Evolutionary conservation across 2,113 vertebrate species (phyloP).

Genomic region (Clarias batrachus): DNA sequence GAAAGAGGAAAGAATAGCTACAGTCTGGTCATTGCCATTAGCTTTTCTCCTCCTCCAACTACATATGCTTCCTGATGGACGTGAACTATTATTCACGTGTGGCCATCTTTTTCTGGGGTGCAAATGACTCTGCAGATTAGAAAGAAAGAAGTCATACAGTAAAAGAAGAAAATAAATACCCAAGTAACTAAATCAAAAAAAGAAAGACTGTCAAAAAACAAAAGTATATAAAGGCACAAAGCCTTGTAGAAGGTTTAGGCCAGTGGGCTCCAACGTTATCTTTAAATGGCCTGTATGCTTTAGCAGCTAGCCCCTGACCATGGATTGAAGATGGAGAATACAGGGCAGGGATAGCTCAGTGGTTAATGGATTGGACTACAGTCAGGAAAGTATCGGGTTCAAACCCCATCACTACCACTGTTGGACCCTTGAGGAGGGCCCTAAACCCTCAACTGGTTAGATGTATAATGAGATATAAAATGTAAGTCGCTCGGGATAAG

Average conservation of each 20-base stretch:
- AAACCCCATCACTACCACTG: too few species aligned
- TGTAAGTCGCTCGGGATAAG: too few species aligned
- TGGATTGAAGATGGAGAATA: background rate
- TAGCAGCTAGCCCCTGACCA: too few species aligned
- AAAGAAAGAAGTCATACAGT: background rate
- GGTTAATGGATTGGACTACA: background rate
- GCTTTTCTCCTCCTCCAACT: constrained; percentile 7
- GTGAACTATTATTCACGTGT: constrained; percentile 15
- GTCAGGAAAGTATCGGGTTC: too few species aligned
- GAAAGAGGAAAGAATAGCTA: constrained; percentile 19
- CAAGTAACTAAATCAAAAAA: background rate
- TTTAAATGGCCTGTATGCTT: background rate
- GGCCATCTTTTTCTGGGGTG: background rate
- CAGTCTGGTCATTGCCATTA: constrained; percentile 23
- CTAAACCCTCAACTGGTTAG: too few species aligned
- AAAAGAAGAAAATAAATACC: background rate
- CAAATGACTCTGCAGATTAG: background rate
- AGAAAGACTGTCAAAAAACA: background rate
- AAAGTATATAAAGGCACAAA: background rate
- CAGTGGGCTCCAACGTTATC: background rate
- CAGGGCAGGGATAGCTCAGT: too few species aligned
- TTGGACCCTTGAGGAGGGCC: too few species aligned
- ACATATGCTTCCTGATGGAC: constrained; percentile 46
- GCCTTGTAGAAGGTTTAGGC: background rate
- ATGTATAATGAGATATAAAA: too few species aligned